Base-by-base conservation (phyloP, 2,888 invertebrate species). In the Drosophila tripunctata region DNA sequence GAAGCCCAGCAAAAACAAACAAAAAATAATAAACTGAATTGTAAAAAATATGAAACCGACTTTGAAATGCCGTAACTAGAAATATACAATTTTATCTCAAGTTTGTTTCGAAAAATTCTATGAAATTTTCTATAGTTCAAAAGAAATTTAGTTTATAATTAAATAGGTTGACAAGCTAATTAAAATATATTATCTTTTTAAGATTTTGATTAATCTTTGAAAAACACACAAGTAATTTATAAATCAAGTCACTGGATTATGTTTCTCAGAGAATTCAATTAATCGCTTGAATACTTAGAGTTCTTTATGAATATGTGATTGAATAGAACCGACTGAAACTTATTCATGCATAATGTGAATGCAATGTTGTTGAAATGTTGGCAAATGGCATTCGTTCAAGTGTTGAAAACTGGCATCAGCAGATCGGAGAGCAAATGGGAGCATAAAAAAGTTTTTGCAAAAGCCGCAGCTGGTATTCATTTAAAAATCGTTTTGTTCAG, bases 1-100 rank as follows among this genome's bases (percentile, higher is more conserved):
- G 75, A 76, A 85, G 74, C 68, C 57, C 73, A 62, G 57, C 62
- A 65, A 70, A 55, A 56, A 43, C 50, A 68, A 44, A 43, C 38
- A 44, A 47, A 58, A 30, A 22, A 27, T 40, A 38, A 24, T 12
- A 1, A 4, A 8, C 2, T 14, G 10, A 22, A 3, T 2, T n/a
- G 19, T n/a, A n/a, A n/a, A n/a, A n/a, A n/a, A n/a, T n/a, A n/a
- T n/a, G n/a, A n/a, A n/a, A 8, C 17, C 8, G 43, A 58, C 21
- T 43, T 24, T n/a, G 1, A 8, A n/a, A 58, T 36, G 51, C 40
- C 15, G n/a, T 27, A 8, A 24, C 17, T 24, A 27, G 6, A 14
- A 0, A 10, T 1, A 24, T 21, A n/a, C n/a, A n/a, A n/a, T n/a
- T n/a, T n/a, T n/a, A n/a, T n/a, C n/a, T n/a, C n/a, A n/a, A n/a